phyloP scores from a whole-genome alignment of 2,888 invertebrate genomes.

The Drosophila helvetica region DNA sequence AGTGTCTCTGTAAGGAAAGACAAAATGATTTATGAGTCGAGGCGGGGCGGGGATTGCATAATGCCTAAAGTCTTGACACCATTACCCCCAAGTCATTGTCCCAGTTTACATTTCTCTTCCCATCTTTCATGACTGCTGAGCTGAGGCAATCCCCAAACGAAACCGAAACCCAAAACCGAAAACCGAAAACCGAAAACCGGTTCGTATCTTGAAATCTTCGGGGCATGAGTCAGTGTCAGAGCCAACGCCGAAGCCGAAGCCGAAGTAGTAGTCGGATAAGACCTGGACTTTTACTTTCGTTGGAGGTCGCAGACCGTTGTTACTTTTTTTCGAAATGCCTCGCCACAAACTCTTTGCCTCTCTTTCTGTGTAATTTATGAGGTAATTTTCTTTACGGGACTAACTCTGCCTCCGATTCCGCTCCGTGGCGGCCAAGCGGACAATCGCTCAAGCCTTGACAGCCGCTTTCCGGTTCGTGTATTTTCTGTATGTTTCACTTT shows the following conservation, averaged over 20 bases:
- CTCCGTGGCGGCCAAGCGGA: conserved; percentile 1
- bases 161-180: conserved; percentile 12
- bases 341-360: background rate
- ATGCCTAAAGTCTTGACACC: conserved; percentile 60
- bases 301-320: conserved; percentile 76
- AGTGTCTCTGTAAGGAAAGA: conserved; percentile 23
- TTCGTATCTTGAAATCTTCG: conserved; percentile 61
- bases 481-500: conserved; percentile 56
- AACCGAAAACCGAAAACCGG: conserved; percentile 48
- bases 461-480: conserved; percentile 60
- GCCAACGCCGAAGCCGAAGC: background rate
- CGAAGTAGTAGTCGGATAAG: conserved; percentile 19
- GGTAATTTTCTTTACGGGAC: conserved; percentile 65
- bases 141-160: conserved; percentile 39
- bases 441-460: conserved; percentile 64
- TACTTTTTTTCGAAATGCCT: conserved; percentile 7
- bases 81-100: conserved; percentile 78
- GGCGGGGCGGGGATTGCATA: too few species aligned
- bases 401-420: background rate
- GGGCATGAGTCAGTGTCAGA: conserved; percentile 55
- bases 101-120: conserved; percentile 66
- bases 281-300: conserved; percentile 81
- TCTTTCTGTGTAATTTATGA: conserved; percentile 51
- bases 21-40: background rate
- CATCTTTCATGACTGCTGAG: conserved; percentile 19